phyloP scores from a whole-genome alignment of 1,140 invertebrate genomes.

The Drosophila rhopaloa region DNA sequence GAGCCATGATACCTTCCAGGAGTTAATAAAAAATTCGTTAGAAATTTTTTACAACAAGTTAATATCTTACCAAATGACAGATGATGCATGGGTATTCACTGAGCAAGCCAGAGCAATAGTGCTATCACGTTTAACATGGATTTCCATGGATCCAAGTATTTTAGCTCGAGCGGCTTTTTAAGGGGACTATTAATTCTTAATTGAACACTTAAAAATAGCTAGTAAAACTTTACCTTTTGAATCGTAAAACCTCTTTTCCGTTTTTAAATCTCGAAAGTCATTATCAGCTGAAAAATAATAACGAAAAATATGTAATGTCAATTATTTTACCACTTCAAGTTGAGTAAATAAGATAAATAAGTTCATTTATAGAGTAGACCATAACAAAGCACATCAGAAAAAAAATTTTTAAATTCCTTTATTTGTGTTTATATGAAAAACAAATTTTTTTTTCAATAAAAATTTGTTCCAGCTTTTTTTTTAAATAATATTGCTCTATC shows the following conservation, averaged over 20 bases:
- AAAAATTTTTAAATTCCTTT: too few species aligned
- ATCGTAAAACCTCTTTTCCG: slow-evolving; percentile 68
- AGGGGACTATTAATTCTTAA: not conserved
- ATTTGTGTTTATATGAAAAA: too few species aligned
- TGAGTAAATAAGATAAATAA: too few species aligned
- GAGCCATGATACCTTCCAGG: slow-evolving; percentile 90
- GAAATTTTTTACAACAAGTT: not conserved
- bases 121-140: slow-evolving; percentile 95
- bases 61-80: slow-evolving; percentile 69
- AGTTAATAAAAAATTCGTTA: too few species aligned
- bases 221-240: slow-evolving; percentile 61
- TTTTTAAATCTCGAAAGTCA: slow-evolving; percentile 56
- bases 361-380: too few species aligned
- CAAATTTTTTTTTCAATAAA: too few species aligned
- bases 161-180: slow-evolving; percentile 91
- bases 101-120: slow-evolving; percentile 95
- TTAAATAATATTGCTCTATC: too few species aligned
- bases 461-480: too few species aligned
- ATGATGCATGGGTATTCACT: slow-evolving; percentile 93
- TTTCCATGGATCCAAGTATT: slow-evolving; percentile 93
- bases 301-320: too few species aligned
- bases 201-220: not conserved
- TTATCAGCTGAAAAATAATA: slow-evolving; percentile 57
- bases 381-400: too few species aligned
- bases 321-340: too few species aligned